phyloP scores from a whole-genome alignment of 1,140 invertebrate genomes.

The Nephila pilipes region DNA sequence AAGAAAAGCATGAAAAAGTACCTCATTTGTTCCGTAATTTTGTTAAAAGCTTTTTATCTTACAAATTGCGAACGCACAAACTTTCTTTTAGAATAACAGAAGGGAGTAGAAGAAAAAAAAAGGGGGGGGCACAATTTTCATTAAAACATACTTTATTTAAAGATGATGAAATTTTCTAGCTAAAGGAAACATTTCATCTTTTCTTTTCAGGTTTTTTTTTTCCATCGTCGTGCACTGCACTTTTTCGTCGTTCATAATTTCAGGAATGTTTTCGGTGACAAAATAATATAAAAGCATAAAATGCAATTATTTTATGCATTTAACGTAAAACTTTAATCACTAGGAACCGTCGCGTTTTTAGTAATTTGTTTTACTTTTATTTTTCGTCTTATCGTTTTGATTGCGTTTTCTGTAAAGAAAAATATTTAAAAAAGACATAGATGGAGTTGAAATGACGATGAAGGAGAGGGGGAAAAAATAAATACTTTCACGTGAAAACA shows the following conservation, averaged over 20 bases:
- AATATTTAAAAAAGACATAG: background rate
- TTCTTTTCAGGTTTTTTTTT: background rate
- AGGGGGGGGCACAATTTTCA: slow-evolving; percentile 15
- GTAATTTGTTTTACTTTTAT: slow-evolving; percentile 12
- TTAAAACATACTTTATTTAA: slow-evolving; percentile 46
- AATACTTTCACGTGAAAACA: background rate
- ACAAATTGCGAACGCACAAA: background rate
- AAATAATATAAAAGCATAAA: slow-evolving; percentile 47
- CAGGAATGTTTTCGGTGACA: slow-evolving; percentile 25
- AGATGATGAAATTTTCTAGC: slow-evolving; percentile 48
- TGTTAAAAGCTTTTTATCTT: slow-evolving; percentile 39
- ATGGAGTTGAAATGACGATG: background rate
- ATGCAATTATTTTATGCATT: slow-evolving; percentile 48
- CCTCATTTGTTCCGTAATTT: slow-evolving; percentile 34
- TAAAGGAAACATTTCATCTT: slow-evolving; percentile 32
- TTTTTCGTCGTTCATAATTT: slow-evolving; percentile 10
- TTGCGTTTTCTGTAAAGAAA: slow-evolving; percentile 5
- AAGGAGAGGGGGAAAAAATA: background rate
- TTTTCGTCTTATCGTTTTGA: background rate
- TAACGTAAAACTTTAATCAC: slow-evolving; percentile 29
- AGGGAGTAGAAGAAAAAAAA: background rate
- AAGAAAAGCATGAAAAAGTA: slow-evolving; percentile 3
- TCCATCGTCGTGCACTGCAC: background rate
- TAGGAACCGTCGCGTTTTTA: slow-evolving; percentile 1
- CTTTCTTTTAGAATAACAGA: background rate